Base-by-base conservation (phyloP, 2,888 invertebrate genomes). In the Zaprionus obscuricornis region DNA sequence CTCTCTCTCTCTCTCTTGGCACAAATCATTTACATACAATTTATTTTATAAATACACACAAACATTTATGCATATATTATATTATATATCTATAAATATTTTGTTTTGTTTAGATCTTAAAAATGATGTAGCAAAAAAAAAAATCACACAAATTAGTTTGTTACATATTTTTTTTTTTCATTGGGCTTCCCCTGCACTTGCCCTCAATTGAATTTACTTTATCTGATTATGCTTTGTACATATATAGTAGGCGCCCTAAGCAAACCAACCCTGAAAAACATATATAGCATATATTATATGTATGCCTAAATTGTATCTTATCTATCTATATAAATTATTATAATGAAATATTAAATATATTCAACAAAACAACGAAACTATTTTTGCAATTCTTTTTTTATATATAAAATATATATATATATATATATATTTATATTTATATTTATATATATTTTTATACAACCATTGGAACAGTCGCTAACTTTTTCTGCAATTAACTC, bases 261-360 rank as follows among this genome's bases (percentile, higher is more conserved):
- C 72, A 56, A n/a, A n/a, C n/a, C n/a, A n/a, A n/a, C n/a, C n/a
- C n/a, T n/a, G n/a, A n/a, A n/a, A n/a, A n/a, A n/a, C n/a, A n/a
- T n/a, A n/a, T n/a, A n/a, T 66, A 51, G 50, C 66, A 73, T 68
- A 62, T 63, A 59, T 54, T 75, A 57, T 63, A 54, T 81, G 49
- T 68, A 82, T 69, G 70, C 60, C 54, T 56, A 58, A 83, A 76
- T 69, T 82, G 75, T 77, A 82, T 77, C 71, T 82, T 79, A 72
- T 34, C 52, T 65, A 79, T 33, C 50, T 58, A 73, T 60, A 77
- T 83, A 76, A 81, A 83, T 78, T 83, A 78, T 78, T 76, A 60
- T 76, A 55, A 65, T 65, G 45, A 69, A 71, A 67, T 71, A 65
- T 65, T 40, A 69, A 71, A 67, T 71, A 71, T 60, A 70, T 55